Evolutionary conservation across 2,888 invertebrate species (phyloP).

Genomic region (Spilarctia lutea): DNA sequence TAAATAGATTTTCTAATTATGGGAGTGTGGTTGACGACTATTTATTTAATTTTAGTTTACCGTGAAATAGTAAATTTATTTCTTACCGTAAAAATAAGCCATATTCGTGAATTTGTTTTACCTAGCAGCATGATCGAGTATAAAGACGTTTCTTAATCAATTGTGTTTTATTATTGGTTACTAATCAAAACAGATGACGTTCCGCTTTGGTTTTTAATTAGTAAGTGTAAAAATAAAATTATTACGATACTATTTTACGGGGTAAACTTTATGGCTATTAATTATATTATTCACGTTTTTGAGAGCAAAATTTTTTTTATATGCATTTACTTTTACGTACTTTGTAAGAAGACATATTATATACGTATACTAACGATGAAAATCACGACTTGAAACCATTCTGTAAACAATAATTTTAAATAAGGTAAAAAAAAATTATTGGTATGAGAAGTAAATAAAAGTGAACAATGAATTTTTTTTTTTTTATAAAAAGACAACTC

Average conservation of each 20-base stretch:
- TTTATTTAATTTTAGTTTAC: background rate
- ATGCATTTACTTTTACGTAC: background rate
- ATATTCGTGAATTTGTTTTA: constrained; percentile 51
- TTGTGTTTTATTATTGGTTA: constrained; percentile 13
- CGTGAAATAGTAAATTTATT: constrained; percentile 3
- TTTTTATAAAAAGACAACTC: too few species aligned
- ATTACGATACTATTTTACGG: constrained; percentile 25
- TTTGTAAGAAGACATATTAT: too few species aligned
- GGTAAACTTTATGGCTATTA: background rate
- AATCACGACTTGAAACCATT: too few species aligned
- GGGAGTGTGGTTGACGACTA: background rate
- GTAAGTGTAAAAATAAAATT: constrained; percentile 50
- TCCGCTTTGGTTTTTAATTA: constrained; percentile 72
- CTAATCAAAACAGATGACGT: constrained; percentile 40
- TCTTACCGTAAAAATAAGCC: constrained; percentile 62
- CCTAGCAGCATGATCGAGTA: constrained; percentile 59
- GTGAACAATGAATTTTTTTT: too few species aligned
- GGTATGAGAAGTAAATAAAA: too few species aligned
- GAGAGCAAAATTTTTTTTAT: background rate
- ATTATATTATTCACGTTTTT: background rate
- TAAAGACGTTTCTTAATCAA: constrained; percentile 40
- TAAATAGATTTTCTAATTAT: background rate
- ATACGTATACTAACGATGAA: too few species aligned
- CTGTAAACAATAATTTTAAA: too few species aligned
- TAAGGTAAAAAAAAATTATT: too few species aligned